Conservation (phyloP, 1,140 invertebrate genomes). For the Popillia japonica region DNA sequence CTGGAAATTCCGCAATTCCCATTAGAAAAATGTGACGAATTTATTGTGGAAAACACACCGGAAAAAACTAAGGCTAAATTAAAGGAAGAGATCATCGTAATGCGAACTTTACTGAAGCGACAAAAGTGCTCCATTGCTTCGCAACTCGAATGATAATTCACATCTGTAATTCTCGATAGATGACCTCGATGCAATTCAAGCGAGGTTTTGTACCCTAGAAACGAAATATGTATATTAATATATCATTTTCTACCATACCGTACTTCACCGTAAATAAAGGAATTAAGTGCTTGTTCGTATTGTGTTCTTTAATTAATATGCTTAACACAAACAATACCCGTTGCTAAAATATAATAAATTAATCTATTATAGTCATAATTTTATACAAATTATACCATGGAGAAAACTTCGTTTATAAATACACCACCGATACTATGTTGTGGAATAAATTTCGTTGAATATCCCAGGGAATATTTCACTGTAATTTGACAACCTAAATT, state of each 20-base stretch:
- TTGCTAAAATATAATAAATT: conserved; percentile 51
- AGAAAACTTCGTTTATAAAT: conserved; percentile 70
- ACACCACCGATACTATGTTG: conserved; percentile 65
- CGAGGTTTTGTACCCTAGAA: conserved; percentile 49
- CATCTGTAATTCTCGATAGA: conserved; percentile 44
- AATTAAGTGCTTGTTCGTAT: conserved; percentile 49
- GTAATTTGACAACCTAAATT: conserved; percentile 65
- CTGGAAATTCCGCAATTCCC: neutral
- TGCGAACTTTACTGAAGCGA: neutral
- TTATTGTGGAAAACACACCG: neutral
- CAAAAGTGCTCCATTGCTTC: neutral
- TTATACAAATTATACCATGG: no score
- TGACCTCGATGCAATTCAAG: conserved; percentile 47
- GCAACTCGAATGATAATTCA: neutral
- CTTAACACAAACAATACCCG: conserved; percentile 61
- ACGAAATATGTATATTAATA: neutral
- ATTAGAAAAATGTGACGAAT: neutral
- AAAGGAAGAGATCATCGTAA: neutral
- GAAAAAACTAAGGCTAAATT: neutral
- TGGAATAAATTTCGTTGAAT: conserved; percentile 62
- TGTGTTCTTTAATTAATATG: conserved; percentile 55
- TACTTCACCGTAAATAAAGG: conserved; percentile 54
- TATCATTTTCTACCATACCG: neutral
- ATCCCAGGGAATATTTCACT: conserved; percentile 59
- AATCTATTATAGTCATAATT: neutral